Evolutionary conservation across 2,113 vertebrate species (phyloP).

Genomic region (Callipepla squamata): DNA sequence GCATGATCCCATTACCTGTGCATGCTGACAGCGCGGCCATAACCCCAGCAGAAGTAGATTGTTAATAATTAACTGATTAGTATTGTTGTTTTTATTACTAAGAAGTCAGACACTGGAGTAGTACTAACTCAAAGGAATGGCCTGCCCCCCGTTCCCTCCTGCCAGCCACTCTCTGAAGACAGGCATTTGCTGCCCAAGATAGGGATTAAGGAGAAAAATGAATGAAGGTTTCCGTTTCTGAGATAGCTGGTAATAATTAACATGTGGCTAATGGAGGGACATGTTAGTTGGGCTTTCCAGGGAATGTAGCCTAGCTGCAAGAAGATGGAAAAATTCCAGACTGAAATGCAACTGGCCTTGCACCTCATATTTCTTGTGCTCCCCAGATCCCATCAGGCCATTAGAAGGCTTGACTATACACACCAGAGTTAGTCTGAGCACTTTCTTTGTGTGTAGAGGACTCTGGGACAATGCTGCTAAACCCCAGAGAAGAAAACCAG

Average conservation of each 20-base stretch:
- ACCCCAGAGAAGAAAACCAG: neutral
- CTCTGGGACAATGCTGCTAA: constrained; percentile 4
- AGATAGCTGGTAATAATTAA: constrained; percentile 67
- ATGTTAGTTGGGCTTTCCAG: constrained; percentile 35
- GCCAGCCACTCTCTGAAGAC: neutral
- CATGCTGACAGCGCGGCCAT: constrained; percentile 3
- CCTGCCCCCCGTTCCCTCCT: neutral
- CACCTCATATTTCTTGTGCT: constrained; percentile 63
- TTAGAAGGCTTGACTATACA: constrained; percentile 35
- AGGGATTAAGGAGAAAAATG: constrained; percentile 50
- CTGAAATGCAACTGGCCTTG: constrained; percentile 60
- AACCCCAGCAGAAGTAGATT: neutral
- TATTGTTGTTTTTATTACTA: neutral
- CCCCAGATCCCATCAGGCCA: constrained; percentile 36
- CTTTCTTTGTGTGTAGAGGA: neutral
- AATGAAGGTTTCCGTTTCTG: constrained; percentile 49
- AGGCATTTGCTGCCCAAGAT: constrained; percentile 7
- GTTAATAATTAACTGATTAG: constrained; percentile 39
- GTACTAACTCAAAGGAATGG: neutral
- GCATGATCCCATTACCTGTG: neutral
- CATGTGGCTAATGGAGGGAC: constrained; percentile 46
- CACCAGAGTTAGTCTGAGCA: neutral
- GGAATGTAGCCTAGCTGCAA: constrained; percentile 23
- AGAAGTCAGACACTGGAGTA: neutral
- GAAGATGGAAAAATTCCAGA: constrained; percentile 57